Percentiles rank a stretch among this genome's conserved stretches.
Evolutionary conservation across 2,113 vertebrate species (phyloP).

Genomic region (Istiophorus platypterus): DNA sequence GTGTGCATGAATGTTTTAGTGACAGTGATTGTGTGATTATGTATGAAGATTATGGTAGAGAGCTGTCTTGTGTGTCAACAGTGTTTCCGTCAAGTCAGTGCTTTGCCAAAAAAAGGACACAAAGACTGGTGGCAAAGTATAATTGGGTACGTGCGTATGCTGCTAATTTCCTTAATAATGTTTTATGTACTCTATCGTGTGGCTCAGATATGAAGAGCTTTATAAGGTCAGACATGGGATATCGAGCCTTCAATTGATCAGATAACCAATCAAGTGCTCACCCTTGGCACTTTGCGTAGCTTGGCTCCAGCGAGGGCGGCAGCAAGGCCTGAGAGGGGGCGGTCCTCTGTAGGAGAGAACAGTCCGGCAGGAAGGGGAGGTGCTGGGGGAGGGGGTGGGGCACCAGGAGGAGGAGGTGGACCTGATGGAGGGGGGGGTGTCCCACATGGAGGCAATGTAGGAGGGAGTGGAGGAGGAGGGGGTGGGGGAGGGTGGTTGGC

Average conservation of each 20-base stretch:
- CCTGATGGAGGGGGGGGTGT: conserved; percentile 81
- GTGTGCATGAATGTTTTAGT: conserved; percentile 14
- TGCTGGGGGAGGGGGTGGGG: conserved; percentile 88
- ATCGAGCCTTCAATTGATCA: neutral
- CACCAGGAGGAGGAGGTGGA: conserved; percentile 87
- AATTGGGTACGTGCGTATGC: neutral
- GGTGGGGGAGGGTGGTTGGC: conserved; percentile 85
- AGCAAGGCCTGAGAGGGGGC: conserved; percentile 91
- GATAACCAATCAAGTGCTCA: conserved; percentile 77
- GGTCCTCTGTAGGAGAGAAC: conserved; percentile 90
- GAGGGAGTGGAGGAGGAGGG: conserved; percentile 86
- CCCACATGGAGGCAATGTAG: conserved; percentile 69
- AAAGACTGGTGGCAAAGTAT: neutral
- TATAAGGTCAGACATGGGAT: neutral
- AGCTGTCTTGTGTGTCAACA: neutral
- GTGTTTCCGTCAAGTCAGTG: neutral
- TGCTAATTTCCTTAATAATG: neutral
- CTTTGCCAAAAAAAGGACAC: neutral
- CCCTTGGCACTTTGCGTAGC: conserved; percentile 94
- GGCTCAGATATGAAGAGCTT: neutral
- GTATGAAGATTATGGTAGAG: neutral
- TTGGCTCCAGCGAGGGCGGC: conserved; percentile 96
- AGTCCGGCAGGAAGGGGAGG: conserved; percentile 92
- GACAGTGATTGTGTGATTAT: conserved; percentile 10
- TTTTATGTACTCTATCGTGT: neutral